Evolutionary conservation across 2,113 vertebrate species (phyloP).

Genomic region (Neodon shergylaensis): DNA sequence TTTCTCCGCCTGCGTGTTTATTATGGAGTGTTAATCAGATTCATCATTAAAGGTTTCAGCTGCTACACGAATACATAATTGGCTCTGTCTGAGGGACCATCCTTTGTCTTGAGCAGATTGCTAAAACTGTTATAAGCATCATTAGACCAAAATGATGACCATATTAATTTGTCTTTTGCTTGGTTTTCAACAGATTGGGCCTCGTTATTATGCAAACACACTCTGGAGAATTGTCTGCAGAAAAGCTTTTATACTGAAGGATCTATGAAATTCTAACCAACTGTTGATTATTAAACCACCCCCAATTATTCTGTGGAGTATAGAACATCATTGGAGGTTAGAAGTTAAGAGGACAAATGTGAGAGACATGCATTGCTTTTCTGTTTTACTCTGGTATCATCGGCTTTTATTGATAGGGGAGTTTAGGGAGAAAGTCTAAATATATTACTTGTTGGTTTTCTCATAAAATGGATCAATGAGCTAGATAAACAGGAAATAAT

Average conservation of each 20-base stretch:
- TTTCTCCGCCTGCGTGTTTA: constrained; percentile 85
- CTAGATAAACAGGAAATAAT: constrained; percentile 48
- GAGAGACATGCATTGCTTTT: constrained; percentile 55
- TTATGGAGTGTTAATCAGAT: constrained; percentile 89
- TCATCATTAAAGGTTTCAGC: constrained; percentile 90
- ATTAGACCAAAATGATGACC: constrained; percentile 85
- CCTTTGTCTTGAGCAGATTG: constrained; percentile 89
- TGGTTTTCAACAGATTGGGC: constrained; percentile 86
- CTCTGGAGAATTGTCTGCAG: constrained; percentile 80
- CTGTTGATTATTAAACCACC: constrained; percentile 80
- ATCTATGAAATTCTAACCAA: constrained; percentile 83
- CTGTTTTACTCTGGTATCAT: constrained; percentile 53
- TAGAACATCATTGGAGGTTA: constrained; percentile 48
- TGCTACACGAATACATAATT: constrained; percentile 86
- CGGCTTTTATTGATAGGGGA: constrained; percentile 55
- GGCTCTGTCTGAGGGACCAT: constrained; percentile 83
- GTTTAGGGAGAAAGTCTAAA: constrained; percentile 52
- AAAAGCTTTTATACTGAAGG: constrained; percentile 82
- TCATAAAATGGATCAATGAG: constrained; percentile 70
- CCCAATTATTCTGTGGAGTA: constrained; percentile 43
- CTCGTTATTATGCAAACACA: constrained; percentile 88
- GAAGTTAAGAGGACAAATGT: constrained; percentile 59
- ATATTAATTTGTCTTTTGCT: constrained; percentile 87
- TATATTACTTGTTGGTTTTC: constrained; percentile 49
- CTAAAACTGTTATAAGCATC: constrained; percentile 88